A percentile compares a stretch with the other conserved stretches of the same genome.
Conservation (phyloP, 2,888 invertebrate genomes). For the Hemistola chrysoprasaria region DNA sequence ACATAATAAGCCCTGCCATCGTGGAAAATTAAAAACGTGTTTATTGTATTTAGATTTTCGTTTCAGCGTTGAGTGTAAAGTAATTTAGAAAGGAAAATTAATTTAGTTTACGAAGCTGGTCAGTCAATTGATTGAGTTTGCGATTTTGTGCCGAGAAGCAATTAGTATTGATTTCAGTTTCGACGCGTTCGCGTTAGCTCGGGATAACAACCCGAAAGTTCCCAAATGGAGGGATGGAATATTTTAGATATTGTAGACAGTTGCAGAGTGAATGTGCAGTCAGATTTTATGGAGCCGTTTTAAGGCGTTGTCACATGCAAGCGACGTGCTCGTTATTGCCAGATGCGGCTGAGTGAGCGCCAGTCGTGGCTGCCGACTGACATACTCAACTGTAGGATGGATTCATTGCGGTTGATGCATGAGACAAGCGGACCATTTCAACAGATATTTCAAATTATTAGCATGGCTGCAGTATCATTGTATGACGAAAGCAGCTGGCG, state of each 20-base stretch:
- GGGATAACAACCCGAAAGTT: too few relatives aligned
- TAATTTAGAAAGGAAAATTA: slow-evolving; percentile 9
- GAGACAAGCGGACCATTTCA: slow-evolving; percentile 12
- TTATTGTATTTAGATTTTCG: slow-evolving; percentile 6
- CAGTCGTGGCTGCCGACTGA: slow-evolving; percentile 4
- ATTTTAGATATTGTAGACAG: too few relatives aligned
- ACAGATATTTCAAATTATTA: slow-evolving; percentile 11
- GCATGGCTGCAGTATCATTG: slow-evolving; percentile 1
- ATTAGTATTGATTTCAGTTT: slow-evolving; percentile 6
- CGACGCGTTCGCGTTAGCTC: too few relatives aligned
- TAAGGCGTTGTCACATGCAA: slow-evolving; percentile 6
- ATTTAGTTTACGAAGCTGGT: background rate
- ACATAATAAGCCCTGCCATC: slow-evolving; percentile 10
- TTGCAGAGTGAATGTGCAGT: too few relatives aligned
- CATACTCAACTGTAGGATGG: slow-evolving; percentile 8
- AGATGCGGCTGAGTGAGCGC: slow-evolving; percentile 6
- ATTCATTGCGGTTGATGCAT: slow-evolving; percentile 13
- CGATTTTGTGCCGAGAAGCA: slow-evolving; percentile 1
- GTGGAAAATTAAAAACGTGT: slow-evolving; percentile 11
- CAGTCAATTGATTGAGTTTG: slow-evolving; percentile 4
- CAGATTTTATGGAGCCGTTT: background rate
- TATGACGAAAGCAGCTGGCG: background rate
- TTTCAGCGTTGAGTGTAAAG: background rate
- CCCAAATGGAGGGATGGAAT: too few relatives aligned
- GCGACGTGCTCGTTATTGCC: slow-evolving; percentile 10